These are phyloP conservation scores for Urocolius indicus DNA, from an alignment of 2,113 vertebrate genomes.

Conservation along the genomic window DNA sequence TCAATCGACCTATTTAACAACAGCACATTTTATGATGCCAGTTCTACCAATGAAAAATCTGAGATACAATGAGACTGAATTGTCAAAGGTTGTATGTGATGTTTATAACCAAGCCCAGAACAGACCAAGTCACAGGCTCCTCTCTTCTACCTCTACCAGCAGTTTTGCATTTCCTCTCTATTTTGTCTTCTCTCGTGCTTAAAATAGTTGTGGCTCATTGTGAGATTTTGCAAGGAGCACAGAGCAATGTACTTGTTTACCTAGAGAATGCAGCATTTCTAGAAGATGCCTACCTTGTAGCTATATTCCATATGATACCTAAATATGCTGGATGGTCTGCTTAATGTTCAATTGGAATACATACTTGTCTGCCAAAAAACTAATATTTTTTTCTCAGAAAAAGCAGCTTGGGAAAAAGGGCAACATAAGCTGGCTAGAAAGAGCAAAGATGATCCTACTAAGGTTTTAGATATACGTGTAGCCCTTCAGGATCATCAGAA, in stretches of 20 bases:
- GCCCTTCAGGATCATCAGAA: not conserved
- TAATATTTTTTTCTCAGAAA: not conserved
- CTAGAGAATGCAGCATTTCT: not conserved
- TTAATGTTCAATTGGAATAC: not conserved
- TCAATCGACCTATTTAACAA: not conserved
- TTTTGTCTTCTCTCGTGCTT: not conserved
- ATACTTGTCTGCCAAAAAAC: not conserved
- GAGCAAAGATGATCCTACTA: not conserved
- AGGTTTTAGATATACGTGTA: not conserved
- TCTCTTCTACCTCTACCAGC: not conserved
- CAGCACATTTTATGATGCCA: not conserved
- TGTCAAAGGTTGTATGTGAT: not conserved
- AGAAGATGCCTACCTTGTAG: not conserved
- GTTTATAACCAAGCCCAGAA: not conserved
- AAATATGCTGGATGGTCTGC: not conserved
- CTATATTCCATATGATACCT: not conserved
- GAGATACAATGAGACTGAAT: not conserved
- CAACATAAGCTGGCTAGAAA: not conserved
- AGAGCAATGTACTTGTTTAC: not conserved
- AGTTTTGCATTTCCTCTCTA: not conserved
- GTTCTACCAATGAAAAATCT: not conserved
- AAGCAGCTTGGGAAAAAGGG: not conserved
- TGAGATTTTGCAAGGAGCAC: not conserved
- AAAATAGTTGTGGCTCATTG: not conserved
- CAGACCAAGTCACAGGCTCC: not conserved